Evolutionary conservation across 2,113 vertebrate genomes (phyloP).

Genomic region (Prionailurus viverrinus): DNA sequence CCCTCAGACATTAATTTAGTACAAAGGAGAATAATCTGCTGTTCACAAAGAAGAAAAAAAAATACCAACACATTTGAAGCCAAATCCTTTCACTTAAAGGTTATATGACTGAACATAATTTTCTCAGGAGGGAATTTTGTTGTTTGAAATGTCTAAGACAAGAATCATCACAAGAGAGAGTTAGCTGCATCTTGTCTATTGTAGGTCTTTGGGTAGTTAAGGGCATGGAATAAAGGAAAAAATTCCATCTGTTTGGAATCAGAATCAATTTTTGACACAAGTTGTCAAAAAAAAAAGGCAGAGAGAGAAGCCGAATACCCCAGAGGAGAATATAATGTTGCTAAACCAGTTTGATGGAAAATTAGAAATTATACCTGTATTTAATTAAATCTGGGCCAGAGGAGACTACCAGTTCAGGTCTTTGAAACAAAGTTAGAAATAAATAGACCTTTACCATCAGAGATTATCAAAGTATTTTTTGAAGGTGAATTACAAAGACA

Average conservation of each 20-base stretch:
- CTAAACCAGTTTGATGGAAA: slow-evolving; percentile 36
- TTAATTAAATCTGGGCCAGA: slow-evolving; percentile 62
- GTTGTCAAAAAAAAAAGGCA: slow-evolving; percentile 40
- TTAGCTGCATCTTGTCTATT: slow-evolving; percentile 34
- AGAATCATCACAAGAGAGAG: slow-evolving; percentile 37
- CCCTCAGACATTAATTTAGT: slow-evolving; percentile 78
- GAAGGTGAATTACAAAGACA: slow-evolving; percentile 65
- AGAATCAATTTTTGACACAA: slow-evolving; percentile 79
- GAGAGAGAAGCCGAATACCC: slow-evolving; percentile 57
- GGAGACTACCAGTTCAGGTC: slow-evolving; percentile 35
- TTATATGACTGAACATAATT: slow-evolving; percentile 75
- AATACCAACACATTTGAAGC: slow-evolving; percentile 32
- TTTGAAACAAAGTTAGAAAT: slow-evolving; percentile 61
- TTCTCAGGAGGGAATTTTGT: slow-evolving; percentile 70
- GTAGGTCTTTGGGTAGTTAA: slow-evolving; percentile 60
- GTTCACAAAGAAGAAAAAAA: slow-evolving; percentile 65
- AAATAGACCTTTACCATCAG: slow-evolving; percentile 13
- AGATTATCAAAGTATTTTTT: slow-evolving; percentile 48
- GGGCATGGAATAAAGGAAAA: slow-evolving; percentile 19
- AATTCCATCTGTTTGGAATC: slow-evolving; percentile 71
- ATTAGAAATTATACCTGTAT: slow-evolving; percentile 42
- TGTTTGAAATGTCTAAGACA: slow-evolving; percentile 54
- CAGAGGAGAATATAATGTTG: slow-evolving; percentile 2
- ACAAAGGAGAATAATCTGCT: slow-evolving; percentile 79
- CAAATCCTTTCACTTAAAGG: slow-evolving; percentile 81